A percentile compares a stretch with the other conserved stretches of the same genome.
Conservation (phyloP, 1,140 invertebrate genomes). For the Trichonephila clavata region DNA sequence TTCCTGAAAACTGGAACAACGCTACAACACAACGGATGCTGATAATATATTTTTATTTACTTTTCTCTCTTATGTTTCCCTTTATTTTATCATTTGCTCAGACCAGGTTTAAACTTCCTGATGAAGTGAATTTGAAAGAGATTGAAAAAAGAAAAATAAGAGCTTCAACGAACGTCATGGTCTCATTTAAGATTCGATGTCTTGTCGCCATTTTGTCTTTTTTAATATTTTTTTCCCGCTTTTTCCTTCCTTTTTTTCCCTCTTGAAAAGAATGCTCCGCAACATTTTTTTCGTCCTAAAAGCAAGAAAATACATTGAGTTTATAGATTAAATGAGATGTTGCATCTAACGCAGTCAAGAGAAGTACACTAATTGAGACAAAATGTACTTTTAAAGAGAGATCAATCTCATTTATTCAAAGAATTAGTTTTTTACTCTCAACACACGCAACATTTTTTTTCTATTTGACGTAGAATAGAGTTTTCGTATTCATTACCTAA, state of each 20-base stretch:
- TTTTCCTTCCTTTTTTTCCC: background rate
- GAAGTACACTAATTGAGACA: no score
- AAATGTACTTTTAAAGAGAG: no score
- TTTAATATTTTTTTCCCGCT: background rate
- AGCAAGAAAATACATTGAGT: no score
- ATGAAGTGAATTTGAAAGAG: constrained; percentile 23
- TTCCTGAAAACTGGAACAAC: background rate
- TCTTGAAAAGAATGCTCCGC: no score
- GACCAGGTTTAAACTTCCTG: background rate
- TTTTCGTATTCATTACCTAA: no score
- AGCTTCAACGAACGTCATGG: constrained; percentile 34
- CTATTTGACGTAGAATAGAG: no score
- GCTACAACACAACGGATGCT: background rate
- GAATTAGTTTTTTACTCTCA: no score
- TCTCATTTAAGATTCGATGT: constrained; percentile 47
- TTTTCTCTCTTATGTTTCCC: background rate
- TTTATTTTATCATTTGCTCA: constrained; percentile 2
- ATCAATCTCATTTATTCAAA: no score
- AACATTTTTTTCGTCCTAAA: no score
- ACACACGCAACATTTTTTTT: no score
- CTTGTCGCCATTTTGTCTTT: background rate
- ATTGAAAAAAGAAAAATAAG: background rate
- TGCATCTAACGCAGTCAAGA: no score
- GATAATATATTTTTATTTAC: background rate
- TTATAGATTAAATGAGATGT: no score